phyloP scores from a whole-genome alignment of 2,888 invertebrate genomes.

The Acronicta leporina region DNA sequence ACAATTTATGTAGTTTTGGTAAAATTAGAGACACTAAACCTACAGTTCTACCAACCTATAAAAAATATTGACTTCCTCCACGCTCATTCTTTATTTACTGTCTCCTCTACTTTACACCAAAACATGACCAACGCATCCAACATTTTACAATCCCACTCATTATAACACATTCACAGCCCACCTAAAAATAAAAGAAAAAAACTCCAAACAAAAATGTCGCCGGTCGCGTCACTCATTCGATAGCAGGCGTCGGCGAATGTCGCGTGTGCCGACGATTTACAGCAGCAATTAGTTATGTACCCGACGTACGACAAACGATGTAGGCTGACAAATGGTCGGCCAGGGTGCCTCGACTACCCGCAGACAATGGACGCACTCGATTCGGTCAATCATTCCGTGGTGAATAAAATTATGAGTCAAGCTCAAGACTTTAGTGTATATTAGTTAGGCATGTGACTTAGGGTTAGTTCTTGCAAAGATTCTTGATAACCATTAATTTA shows the following conservation, averaged over 20 bases:
- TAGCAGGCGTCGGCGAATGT: constrained; percentile 55
- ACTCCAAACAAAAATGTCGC: constrained; percentile 45
- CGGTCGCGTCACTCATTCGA: constrained; percentile 56
- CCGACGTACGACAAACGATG: constrained; percentile 63
- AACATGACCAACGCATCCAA: constrained; percentile 33
- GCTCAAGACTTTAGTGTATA: constrained; percentile 38
- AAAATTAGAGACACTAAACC: not conserved
- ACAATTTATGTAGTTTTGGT: not conserved
- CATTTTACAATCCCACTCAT: constrained; percentile 40
- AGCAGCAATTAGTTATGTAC: constrained; percentile 65
- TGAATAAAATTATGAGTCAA: constrained; percentile 56
- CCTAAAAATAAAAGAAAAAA: constrained; percentile 28
- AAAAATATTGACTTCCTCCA: constrained; percentile 1
- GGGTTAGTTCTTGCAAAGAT: constrained; percentile 22
- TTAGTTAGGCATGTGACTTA: too few species aligned
- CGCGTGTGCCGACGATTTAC: constrained; percentile 62
- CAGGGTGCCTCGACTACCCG: constrained; percentile 61
- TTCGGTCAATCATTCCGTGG: constrained; percentile 57
- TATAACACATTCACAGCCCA: constrained; percentile 41
- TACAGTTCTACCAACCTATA: not conserved
- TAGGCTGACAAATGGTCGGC: constrained; percentile 61
- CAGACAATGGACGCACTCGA: constrained; percentile 60
- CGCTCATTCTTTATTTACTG: constrained; percentile 6
- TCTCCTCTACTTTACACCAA: constrained; percentile 8
- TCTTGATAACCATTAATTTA: too few species aligned